Evolutionary conservation across 2,113 vertebrate species (phyloP).

Genomic region (Burhinus bistriatus): DNA sequence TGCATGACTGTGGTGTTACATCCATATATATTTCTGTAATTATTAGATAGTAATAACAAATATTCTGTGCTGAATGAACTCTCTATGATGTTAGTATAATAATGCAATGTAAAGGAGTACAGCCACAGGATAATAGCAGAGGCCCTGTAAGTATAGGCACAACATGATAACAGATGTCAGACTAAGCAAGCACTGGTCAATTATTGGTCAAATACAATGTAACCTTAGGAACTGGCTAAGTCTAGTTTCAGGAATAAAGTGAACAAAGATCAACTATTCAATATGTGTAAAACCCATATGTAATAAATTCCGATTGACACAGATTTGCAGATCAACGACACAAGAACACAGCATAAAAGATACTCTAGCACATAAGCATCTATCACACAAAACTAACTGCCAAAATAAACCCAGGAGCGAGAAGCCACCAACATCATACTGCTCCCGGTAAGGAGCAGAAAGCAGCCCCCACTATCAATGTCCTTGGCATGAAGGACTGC

Average conservation of each 20-base stretch:
- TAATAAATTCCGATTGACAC: not conserved
- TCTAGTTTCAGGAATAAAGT: not conserved
- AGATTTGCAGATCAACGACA: not conserved
- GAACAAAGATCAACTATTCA: not conserved
- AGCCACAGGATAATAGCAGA: not conserved
- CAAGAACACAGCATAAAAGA: not conserved
- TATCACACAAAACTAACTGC: not conserved
- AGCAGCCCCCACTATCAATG: too few relatives aligned
- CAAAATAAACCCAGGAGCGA: rapidly evolving
- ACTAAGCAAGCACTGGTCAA: too few relatives aligned
- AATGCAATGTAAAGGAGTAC: not conserved
- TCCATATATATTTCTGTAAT: not conserved
- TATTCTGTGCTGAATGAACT: not conserved
- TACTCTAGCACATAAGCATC: not conserved
- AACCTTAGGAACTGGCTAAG: not conserved
- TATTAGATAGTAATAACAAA: not conserved
- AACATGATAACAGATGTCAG: not conserved
- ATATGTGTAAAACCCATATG: not conserved
- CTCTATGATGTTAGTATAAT: rapidly evolving
- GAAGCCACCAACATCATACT: not conserved
- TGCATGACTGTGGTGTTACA: not conserved
- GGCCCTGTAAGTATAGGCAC: not conserved
- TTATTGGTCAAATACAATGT: not conserved
- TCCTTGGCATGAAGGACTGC: rapidly evolving
- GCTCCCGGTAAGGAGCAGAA: not conserved